These are phyloP conservation scores for Micromussa lordhowensis DNA, from an alignment of 92 coral and sea anemone species.

Conservation along the genomic window DNA sequence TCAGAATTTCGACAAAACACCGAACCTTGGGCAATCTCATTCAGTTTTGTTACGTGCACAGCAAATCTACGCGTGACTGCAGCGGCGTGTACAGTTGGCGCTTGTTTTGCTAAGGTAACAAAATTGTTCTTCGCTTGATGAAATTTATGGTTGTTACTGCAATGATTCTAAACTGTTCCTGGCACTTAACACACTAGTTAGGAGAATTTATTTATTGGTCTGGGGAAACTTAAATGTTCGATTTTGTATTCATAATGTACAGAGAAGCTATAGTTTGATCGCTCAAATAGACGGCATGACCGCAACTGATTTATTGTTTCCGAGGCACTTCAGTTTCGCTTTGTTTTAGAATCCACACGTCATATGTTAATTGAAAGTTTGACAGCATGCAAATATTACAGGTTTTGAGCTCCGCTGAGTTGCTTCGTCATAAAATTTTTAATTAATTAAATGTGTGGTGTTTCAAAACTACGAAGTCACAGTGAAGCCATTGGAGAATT, in stretches of 20 bases:
- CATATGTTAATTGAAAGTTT: neutral
- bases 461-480: neutral
- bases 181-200: neutral
- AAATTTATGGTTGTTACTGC: neutral
- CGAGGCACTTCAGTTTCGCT: neutral
- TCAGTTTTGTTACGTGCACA: neutral
- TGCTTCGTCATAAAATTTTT: slow-evolving; percentile 1
- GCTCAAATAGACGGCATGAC: neutral
- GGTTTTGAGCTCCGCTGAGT: neutral
- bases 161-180: neutral
- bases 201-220: neutral
- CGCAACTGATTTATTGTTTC: slow-evolving; percentile 10
- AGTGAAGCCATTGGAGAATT: neutral
- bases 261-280: neutral
- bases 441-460: neutral
- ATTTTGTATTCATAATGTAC: neutral
- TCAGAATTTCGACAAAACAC: neutral
- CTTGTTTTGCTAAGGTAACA: neutral
- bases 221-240: neutral
- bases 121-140: neutral
- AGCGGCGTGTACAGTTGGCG: neutral
- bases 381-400: neutral
- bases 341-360: neutral
- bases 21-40: neutral
- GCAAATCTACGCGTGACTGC: neutral